Evolutionary conservation across 1,140 invertebrate species (phyloP), one percentile per base, ranked within the genome.

Genomic region (Pseudomyrmex concolor): DNA sequence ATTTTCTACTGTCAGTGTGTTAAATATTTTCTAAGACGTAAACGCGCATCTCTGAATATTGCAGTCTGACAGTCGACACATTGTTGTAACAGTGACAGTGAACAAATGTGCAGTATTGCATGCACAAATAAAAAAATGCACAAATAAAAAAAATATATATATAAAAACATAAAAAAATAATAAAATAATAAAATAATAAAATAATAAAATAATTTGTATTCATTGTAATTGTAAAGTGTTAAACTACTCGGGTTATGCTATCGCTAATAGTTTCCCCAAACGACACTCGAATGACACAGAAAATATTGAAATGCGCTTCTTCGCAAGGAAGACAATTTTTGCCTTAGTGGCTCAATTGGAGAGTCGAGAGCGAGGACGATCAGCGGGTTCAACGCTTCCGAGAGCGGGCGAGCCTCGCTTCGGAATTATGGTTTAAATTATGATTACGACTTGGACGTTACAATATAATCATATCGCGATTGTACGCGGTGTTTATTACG

Each of bases 351-450:
- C n/a, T 70, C 54, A 60, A 70, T 59, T 19, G 34, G 66, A 70
- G 50, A 68, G 25, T 63, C 48, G 57, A 10, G 15, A 34, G 19
- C 74, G 63, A 68, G 63, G 63, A 59, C n/a, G 76, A 25, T 43
- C 34, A 13, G 76, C 64, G 76, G 76, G 43, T 80, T 83, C 51
- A 76, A 83, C 43, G 71, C 45, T 34, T 68, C 22, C 82, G 63
- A 57, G 74, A 68, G 45, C 55, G n/a, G 19, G 51, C 22, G 22
- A 54, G 50, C 34, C 59, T 71, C 59, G 81, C 60, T 81, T 83
- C 59, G 51, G 73, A 84, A 89, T 88, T 84, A 78, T 84, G 59
- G 77, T 83, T 88, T 86, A 84, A 89, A 89, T 89, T 88, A 84
- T 88, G 73, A 73, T 87, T 84, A 84, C 76, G 60, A 87, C 83